Evolutionary conservation across 2,888 invertebrate genomes (phyloP), one percentile per base, ranked within the genome.

Genomic region (Meghimatium bilineatum): DNA sequence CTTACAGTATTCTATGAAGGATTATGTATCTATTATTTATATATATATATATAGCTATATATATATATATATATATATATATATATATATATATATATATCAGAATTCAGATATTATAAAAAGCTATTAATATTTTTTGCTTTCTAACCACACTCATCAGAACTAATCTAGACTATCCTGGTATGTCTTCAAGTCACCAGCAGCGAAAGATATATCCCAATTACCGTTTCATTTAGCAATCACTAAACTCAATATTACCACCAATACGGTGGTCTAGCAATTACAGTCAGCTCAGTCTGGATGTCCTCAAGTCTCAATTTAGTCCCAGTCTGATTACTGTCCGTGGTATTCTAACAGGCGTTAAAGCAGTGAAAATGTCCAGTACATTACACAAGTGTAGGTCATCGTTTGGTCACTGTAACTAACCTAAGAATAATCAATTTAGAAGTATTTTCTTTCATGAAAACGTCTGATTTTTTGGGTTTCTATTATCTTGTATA

Each of bases 291-390:
- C 44, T 44, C 44, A 26, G 23, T 56, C 29, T 76, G 52, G 76
- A 76, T 56, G 76, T n/a, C 76, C 49, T 76, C 56, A 52, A 76
- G 76, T 52, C 76, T 76, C 76, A 76, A 76, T 76, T 76, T 44
- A 76, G 76, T 34, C 5, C 76, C 76, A 49, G n/a, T 76, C 56
- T 32, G 49, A 32, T 32, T 56, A 49, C 56, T 56, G 17, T 76
- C 56, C 56, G 56, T 56, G 20, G 56, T 44, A 12, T 17, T 52
- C 76, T 75, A 56, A 52, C 76, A 76, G 17, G 52, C 52, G 52
- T 20, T 26, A 38, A 76, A 56, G 56, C 20, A 26, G 38, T 44
- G 52, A 14, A 44, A 76, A 56, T 56, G 52, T 56, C 76, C 76
- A 52, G 76, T 56, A 76, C 52, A 76, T 76, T 52, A 76, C 76